Evolutionary conservation across 2,888 invertebrate genomes (phyloP), one percentile per base, ranked within the genome.

Genomic region (Meandrusa payeni): DNA sequence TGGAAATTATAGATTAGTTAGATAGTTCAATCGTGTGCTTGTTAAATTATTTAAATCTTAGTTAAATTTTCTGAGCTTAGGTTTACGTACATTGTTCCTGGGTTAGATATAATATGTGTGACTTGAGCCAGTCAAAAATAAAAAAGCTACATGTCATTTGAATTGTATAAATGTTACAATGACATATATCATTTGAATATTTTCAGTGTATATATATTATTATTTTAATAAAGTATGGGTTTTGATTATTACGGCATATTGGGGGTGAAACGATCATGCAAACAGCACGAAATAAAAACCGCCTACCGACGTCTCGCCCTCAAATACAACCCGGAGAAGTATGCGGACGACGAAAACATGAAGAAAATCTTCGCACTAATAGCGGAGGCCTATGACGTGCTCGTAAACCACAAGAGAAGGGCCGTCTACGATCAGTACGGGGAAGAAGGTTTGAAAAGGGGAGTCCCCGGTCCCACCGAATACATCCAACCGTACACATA

Each of bases 361-460:
- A 71, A 79, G 48, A 69, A 81, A 40, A 83, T 91, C 52, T 93
- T 93, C 68, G 72, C 89, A 2, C 75, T 92, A 10, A 89, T 94
- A 36, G 92, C 91, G 17, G 95, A 95, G 83, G 95, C 95, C 0
- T 96, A 92, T 68, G 95, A 95, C 59, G 92, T 95, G 4, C 81
- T 96, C 13, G 90, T 91, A 1, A 87, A 93, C 70, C 90, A 93
- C 26, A 77, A 91, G 48, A 80, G 79, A 47, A 88, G 94, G 42
- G 93, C 95, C 6, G 91, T 96, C 7, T 97, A 94, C 79, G 96
- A 97, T 76, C 94, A 95, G 61, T 97, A 94, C 75, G 97, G 97
- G 0, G 96, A 96, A 74, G 93, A 94, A 60, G 96, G 96, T 0
- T 82, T 97, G 28, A 95, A 95, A 69, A 90, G 89, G 59, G 96